Conservation (phyloP, 1,140 invertebrate species). For the Triops cancriformis region DNA sequence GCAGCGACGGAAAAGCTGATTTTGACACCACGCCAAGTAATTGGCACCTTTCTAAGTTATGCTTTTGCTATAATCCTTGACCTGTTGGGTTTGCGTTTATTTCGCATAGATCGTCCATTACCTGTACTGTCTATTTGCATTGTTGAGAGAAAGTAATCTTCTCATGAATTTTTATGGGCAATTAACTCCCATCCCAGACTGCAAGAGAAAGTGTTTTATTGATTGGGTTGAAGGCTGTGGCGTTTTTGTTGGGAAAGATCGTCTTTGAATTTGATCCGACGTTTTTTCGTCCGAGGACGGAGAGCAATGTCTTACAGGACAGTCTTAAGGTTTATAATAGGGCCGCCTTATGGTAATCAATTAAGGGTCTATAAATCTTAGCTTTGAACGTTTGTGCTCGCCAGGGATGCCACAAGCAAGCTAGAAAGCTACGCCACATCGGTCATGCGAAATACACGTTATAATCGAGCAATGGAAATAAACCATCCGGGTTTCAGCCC, state of each 20-base stretch:
- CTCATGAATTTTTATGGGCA: slow-evolving; percentile 6
- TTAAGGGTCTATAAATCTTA: not conserved
- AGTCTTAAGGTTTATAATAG: not conserved
- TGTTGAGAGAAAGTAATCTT: not conserved
- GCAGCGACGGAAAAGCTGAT: not conserved
- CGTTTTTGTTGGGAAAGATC: not conserved
- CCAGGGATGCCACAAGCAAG: slow-evolving; percentile 7
- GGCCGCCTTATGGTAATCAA: slow-evolving; percentile 4
- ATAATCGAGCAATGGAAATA: slow-evolving; percentile 1
- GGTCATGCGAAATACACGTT: slow-evolving; percentile 5
- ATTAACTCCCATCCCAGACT: not conserved
- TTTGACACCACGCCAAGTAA: not conserved
- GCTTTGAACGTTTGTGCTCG: slow-evolving; percentile 5
- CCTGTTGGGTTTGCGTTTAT: not conserved
- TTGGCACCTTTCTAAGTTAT: not conserved
- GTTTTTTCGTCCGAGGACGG: not conserved
- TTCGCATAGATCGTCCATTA: not conserved
- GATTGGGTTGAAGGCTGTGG: not conserved
- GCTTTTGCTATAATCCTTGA: not conserved
- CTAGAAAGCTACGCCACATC: not conserved
- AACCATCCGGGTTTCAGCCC: not conserved
- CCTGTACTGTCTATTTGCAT: not conserved
- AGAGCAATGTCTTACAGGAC: not conserved
- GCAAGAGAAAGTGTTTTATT: slow-evolving; percentile 2
- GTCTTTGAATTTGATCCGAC: not conserved